Evolutionary conservation across 2,113 vertebrate species (phyloP).

Genomic region (Syrrhaptes paradoxus): DNA sequence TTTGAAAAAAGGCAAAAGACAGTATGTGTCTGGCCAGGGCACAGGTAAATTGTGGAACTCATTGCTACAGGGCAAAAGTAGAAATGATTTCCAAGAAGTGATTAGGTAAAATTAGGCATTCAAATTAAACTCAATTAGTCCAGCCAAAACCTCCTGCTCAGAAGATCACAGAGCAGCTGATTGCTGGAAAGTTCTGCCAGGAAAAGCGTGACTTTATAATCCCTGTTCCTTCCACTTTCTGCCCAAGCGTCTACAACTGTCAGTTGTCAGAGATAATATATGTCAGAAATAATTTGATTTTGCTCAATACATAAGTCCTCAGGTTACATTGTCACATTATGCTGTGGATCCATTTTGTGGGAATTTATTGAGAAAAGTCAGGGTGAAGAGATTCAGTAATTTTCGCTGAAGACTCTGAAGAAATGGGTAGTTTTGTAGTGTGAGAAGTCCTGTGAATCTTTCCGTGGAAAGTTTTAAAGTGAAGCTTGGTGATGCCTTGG

Average conservation of each 20-base stretch:
- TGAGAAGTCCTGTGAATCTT: neutral
- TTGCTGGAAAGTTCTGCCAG: slow-evolving; percentile 38
- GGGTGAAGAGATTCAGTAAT: neutral
- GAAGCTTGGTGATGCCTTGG: neutral
- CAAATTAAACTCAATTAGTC: slow-evolving; percentile 22
- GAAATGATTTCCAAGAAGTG: neutral
- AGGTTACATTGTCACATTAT: neutral
- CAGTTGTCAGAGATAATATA: slow-evolving; percentile 32
- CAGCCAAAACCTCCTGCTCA: slow-evolving; percentile 33
- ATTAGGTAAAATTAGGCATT: slow-evolving; percentile 36
- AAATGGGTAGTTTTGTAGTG: neutral
- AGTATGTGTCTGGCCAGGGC: neutral
- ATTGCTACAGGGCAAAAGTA: neutral
- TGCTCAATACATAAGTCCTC: neutral
- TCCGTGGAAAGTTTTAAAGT: neutral
- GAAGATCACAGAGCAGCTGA: slow-evolving; percentile 22
- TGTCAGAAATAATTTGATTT: slow-evolving; percentile 48
- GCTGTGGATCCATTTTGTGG: neutral
- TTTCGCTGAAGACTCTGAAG: neutral
- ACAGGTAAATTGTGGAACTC: neutral
- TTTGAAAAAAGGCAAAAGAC: neutral
- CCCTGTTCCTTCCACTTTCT: slow-evolving; percentile 1
- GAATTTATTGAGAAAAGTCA: neutral
- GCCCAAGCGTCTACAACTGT: neutral
- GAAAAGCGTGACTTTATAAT: slow-evolving; percentile 2